These are phyloP conservation scores for Mormyrus lacerda DNA, from an alignment of 2,113 vertebrate genomes.

Conservation along the genomic window DNA sequence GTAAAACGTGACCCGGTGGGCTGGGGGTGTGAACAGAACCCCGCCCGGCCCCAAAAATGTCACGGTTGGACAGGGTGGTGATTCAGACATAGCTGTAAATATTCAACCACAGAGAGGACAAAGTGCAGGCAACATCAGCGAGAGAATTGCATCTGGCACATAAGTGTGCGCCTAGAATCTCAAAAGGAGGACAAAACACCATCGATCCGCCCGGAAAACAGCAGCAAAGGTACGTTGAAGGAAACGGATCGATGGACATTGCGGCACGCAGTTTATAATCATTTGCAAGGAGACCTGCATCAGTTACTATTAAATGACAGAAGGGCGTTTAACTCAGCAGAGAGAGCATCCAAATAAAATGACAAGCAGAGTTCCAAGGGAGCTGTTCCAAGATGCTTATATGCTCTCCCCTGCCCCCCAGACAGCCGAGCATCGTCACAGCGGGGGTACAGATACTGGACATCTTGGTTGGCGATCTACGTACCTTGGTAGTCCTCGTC, in stretches of 20 bases:
- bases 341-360: background rate
- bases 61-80: background rate
- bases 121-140: background rate
- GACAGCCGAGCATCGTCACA: background rate
- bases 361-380: background rate
- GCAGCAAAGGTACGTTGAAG: background rate
- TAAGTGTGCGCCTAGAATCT: background rate
- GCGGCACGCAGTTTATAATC: background rate
- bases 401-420: background rate
- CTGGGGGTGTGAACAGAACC: background rate
- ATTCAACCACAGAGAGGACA: background rate
- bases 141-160: background rate
- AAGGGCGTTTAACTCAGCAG: background rate
- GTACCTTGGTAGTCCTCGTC: constrained; percentile 98
- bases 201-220: background rate
- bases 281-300: background rate
- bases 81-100: background rate
- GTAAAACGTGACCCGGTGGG: background rate
- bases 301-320: background rate
- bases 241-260: background rate
- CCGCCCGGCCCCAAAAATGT: background rate
- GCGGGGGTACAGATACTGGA: background rate
- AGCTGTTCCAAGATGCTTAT: background rate
- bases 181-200: background rate
- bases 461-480: background rate